phyloP scores from a whole-genome alignment of 2,797 vertebrate genomes.

The Erpetoichthys calabaricus region DNA sequence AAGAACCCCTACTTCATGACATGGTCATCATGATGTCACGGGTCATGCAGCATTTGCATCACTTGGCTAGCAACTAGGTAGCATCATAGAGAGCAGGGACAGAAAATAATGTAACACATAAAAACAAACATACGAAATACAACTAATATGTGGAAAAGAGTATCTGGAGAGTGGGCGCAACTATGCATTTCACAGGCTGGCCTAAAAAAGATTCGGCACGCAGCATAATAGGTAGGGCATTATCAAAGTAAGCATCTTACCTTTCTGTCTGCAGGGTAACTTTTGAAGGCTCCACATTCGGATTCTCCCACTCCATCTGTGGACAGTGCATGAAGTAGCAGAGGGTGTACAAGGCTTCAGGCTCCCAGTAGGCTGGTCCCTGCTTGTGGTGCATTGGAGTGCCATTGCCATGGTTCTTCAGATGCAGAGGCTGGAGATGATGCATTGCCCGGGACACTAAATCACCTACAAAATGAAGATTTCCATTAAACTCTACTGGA shows the following conservation, averaged over 20 bases:
- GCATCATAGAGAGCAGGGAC: too few relatives aligned
- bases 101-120: too few relatives aligned
- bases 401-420: conserved; percentile 74
- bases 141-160: too few relatives aligned
- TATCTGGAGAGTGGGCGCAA: too few relatives aligned
- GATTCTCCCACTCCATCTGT: conserved; percentile 94
- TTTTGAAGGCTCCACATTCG: conserved; percentile 84
- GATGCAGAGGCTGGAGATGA: conserved; percentile 77
- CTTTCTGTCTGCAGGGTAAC: conserved; percentile 84
- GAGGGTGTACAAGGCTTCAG: conserved; percentile 86
- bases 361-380: conserved; percentile 76
- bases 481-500: not conserved
- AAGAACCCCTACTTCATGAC: too few relatives aligned
- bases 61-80: too few relatives aligned
- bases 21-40: too few relatives aligned
- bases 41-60: too few relatives aligned
- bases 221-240: too few relatives aligned
- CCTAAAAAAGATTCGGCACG: too few relatives aligned
- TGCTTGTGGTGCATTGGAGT: conserved; percentile 80
- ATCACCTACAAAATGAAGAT: conserved; percentile 59
- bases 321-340: conserved; percentile 98
- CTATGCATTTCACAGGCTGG: too few relatives aligned
- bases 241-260: conserved; percentile 31
- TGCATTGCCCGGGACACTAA: conserved; percentile 90
- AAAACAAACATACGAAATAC: too few relatives aligned